Conservation (phyloP, 2,888 invertebrate species). For the Oxyteleia sp. region DNA sequence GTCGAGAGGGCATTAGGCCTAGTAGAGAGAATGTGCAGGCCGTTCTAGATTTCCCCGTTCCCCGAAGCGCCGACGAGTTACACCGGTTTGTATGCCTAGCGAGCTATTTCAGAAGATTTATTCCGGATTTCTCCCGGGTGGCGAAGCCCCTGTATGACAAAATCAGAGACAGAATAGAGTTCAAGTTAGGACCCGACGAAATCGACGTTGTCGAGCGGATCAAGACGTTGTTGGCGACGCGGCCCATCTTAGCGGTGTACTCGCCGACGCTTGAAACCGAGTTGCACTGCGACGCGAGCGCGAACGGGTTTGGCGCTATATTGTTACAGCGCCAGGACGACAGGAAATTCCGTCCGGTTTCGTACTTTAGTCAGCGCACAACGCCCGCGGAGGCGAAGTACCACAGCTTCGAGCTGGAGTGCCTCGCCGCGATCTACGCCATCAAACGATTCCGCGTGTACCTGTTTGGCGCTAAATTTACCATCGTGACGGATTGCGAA, state of each 20-base stretch:
- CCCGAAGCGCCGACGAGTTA: too few relatives aligned
- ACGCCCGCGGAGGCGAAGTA: constrained; percentile 76
- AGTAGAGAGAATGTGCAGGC: too few relatives aligned
- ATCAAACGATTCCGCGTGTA: constrained; percentile 78
- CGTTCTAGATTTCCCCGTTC: too few relatives aligned
- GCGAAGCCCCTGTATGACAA: too few relatives aligned
- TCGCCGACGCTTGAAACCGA: constrained; percentile 32
- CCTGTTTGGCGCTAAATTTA: constrained; percentile 73
- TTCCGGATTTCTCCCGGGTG: too few relatives aligned
- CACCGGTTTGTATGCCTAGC: too few relatives aligned
- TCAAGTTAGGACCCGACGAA: too few relatives aligned
- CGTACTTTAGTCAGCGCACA: constrained; percentile 75
- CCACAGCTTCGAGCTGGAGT: constrained; percentile 60
- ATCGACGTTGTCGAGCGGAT: too few relatives aligned
- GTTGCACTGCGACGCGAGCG: constrained; percentile 75
- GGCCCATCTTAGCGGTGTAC: constrained; percentile 9
- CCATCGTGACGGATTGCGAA: constrained; percentile 80
- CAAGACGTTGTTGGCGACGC: too few relatives aligned
- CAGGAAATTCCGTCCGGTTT: constrained; percentile 58
- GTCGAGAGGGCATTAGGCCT: background rate
- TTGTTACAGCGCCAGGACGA: constrained; percentile 67
- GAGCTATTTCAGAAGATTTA: too few relatives aligned
- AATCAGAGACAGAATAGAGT: too few relatives aligned
- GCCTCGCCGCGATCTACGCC: constrained; percentile 71
- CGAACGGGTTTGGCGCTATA: constrained; percentile 65